These are phyloP conservation scores for Amblyornis subalaris DNA, from an alignment of 2,113 vertebrate species.

Conservation along the genomic window DNA sequence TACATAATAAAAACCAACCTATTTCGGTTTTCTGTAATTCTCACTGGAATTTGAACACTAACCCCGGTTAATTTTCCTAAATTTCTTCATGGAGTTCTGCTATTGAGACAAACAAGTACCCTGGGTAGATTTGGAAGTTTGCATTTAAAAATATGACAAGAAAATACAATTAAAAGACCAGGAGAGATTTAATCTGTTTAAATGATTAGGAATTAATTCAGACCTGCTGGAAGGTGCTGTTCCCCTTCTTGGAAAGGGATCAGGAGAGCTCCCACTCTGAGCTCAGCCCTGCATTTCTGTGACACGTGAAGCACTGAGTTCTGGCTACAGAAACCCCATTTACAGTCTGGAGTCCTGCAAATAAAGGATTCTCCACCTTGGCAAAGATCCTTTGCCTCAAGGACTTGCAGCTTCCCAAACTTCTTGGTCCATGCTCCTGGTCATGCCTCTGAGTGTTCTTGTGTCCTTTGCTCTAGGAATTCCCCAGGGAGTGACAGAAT, in stretches of 20 bases:
- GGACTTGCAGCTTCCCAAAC: background rate
- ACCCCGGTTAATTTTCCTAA: background rate
- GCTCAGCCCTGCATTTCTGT: background rate
- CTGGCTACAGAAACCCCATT: too few species aligned
- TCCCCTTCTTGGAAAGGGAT: background rate
- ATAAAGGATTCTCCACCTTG: background rate
- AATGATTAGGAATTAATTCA: background rate
- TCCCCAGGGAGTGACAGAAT: background rate
- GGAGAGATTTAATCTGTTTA: background rate
- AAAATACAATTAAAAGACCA: background rate
- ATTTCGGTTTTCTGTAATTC: background rate
- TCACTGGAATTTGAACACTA: background rate
- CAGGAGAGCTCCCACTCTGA: background rate
- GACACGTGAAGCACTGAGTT: fast-evolving
- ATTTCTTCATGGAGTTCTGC: background rate
- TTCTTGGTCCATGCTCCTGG: too few species aligned
- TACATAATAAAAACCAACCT: background rate
- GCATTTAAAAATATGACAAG: background rate
- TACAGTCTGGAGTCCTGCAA: background rate
- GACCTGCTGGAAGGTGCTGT: background rate
- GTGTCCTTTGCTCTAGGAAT: background rate
- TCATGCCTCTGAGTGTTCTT: background rate
- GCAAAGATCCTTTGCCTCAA: background rate
- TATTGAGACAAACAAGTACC: background rate
- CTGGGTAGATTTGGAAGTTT: background rate